Percentiles rank a stretch among this genome's conserved stretches.
Conservation (phyloP, 1,140 invertebrate species). For the Drosophila carrolli region DNA sequence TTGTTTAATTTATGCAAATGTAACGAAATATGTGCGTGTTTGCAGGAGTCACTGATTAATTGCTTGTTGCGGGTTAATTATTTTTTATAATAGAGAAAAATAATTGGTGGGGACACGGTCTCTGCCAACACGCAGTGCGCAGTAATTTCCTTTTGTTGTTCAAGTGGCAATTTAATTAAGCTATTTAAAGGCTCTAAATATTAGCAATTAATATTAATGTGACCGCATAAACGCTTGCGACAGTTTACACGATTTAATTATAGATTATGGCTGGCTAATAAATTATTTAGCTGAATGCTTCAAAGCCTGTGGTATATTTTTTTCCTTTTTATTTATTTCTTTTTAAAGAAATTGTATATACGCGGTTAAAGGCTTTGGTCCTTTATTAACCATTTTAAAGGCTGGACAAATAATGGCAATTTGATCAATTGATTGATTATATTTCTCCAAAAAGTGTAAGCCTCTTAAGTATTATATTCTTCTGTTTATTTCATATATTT, state of each 20-base stretch:
- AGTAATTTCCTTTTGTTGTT: conserved; percentile 52
- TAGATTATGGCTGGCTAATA: conserved; percentile 60
- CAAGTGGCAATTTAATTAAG: conserved; percentile 78
- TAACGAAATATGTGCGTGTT: conserved; percentile 24
- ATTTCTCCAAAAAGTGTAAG: not conserved
- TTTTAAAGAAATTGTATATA: not conserved
- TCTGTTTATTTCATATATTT: not conserved
- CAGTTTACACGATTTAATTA: conserved; percentile 76
- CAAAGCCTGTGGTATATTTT: not conserved
- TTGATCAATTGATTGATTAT: not conserved
- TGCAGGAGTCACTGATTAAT: conserved; percentile 61
- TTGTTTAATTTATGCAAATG: conserved; percentile 79
- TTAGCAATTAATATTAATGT: conserved; percentile 80
- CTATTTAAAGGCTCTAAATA: conserved; percentile 65
- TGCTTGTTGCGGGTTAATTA: conserved; percentile 58
- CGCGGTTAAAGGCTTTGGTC: not conserved
- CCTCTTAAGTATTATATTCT: not conserved
- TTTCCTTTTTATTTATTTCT: not conserved
- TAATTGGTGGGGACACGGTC: not conserved
- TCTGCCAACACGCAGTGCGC: conserved; percentile 38
- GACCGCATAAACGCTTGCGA: conserved; percentile 48
- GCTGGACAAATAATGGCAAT: not conserved
- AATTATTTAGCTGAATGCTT: conserved; percentile 28
- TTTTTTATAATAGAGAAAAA: conserved; percentile 39
- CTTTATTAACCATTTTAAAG: not conserved